Evolutionary conservation across 37 sponge, comb jelly and placozoan species (phyloP), one percentile per base, ranked within the genome.

Genomic region (Aplysina aerophoba): DNA sequence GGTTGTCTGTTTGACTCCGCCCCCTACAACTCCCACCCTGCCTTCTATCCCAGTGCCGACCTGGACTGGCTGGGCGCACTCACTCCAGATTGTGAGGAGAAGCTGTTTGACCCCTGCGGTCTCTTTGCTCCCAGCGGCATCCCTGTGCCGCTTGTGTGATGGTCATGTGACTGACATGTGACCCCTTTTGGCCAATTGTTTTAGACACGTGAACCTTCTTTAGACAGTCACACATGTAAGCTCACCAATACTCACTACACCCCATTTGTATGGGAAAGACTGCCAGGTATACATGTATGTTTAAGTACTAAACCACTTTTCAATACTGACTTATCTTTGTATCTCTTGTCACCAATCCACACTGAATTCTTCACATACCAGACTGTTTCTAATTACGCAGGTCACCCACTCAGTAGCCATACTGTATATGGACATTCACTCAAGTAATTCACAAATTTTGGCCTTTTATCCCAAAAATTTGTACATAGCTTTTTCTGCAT

Each of bases 191-290:
- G 21, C 73, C 34, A 71, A 21, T 34, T 2, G 17, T 21, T 30
- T 71, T 71, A 44, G 50, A 44, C 50, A 11, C 15, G 21, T 36
- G 73, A 71, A 28, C 11, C 37, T 71, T 33, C 21, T 71, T n/a
- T 71, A 71, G 34, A 71, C 73, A 71, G 73, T 12, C 37, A 15
- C 73, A 71, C 73, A 71, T 71, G 73, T 71, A 71, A 37, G 17
- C 12, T 71, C 37, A 36, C 34, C 73, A 28, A 4, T 71, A 36
- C 37, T 71, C 73, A 71, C 37, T 71, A 44, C 50, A 44, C 50
- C 50, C n/a, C 50, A 44, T 44, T 44, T 44, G 50, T 44, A 44
- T 44, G 50, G 50, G 50, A 44, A 44, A 44, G 50, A 44, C 50
- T 44, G 50, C 50, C 50, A 44, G 50, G 50, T 44, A 44, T 44